Evolutionary conservation across 1,140 invertebrate genomes (phyloP).

Genomic region (Calosoma granatense): DNA sequence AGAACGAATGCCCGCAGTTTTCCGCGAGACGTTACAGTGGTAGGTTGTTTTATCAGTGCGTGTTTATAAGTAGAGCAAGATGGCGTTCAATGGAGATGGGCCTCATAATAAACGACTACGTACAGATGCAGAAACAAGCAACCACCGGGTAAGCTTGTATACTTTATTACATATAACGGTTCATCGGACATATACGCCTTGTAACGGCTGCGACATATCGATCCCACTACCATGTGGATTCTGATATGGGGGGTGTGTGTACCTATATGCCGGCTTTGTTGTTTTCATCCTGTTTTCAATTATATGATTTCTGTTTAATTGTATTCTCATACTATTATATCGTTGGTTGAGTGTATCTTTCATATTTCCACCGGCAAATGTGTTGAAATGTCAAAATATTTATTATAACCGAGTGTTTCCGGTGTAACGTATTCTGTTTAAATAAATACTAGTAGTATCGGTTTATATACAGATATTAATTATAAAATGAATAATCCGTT

Average conservation of each 20-base stretch:
- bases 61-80: slow-evolving; percentile 30
- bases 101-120: slow-evolving; percentile 38
- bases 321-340: not conserved
- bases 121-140: slow-evolving; percentile 34
- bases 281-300: not conserved
- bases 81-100: slow-evolving; percentile 43
- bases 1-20: slow-evolving; percentile 15
- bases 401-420: no score
- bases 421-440: no score
- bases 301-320: not conserved
- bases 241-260: not conserved
- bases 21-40: slow-evolving; percentile 20
- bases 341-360: not conserved
- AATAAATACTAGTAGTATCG: no score
- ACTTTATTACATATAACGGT: not conserved
- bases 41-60: slow-evolving; percentile 21
- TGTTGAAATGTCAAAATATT: no score
- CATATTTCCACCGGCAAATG: no score
- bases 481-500: no score
- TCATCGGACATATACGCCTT: not conserved
- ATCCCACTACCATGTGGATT: not conserved
- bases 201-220: not conserved
- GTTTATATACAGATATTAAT: no score
- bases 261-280: not conserved
- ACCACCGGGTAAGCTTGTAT: slow-evolving; percentile 35